These are phyloP conservation scores for Neoniphon sammara DNA, from an alignment of 2,797 vertebrate species.

Conservation along the genomic window DNA sequence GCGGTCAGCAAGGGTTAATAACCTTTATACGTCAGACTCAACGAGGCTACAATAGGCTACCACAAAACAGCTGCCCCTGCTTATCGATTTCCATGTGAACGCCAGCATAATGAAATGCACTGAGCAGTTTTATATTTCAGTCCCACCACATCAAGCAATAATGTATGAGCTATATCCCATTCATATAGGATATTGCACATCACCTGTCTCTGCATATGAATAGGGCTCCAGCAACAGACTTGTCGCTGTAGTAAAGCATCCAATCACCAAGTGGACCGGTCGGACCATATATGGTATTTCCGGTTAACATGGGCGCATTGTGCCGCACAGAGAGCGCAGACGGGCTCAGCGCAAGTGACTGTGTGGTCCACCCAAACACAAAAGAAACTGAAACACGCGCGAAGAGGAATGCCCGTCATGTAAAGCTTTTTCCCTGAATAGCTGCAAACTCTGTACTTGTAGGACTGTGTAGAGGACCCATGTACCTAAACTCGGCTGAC, in stretches of 20 bases:
- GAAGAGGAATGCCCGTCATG: constrained; percentile 28
- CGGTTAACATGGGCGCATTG: constrained; percentile 59
- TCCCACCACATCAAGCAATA: constrained; percentile 5
- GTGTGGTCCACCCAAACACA: constrained; percentile 61
- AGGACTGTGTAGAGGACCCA: not conserved
- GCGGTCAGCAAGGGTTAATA: not conserved
- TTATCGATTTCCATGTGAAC: not conserved
- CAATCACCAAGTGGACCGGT: constrained; percentile 70
- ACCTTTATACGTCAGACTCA: too few species aligned
- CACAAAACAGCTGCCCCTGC: not conserved
- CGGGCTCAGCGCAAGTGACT: constrained; percentile 23
- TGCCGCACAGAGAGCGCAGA: constrained; percentile 51
- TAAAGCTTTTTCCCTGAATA: constrained; percentile 10
- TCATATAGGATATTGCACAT: constrained; percentile 37
- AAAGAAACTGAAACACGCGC: constrained; percentile 64
- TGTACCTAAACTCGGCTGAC: constrained; percentile 15
- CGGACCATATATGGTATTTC: constrained; percentile 83
- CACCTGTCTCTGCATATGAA: constrained; percentile 57
- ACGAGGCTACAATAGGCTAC: too few species aligned
- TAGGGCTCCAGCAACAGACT: constrained; percentile 72
- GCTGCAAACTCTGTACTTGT: not conserved
- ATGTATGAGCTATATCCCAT: constrained; percentile 35
- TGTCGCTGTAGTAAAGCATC: constrained; percentile 65
- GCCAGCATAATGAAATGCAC: not conserved
- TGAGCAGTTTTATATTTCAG: not conserved